Evolutionary conservation across 2,888 invertebrate species (phyloP).

Genomic region (Rambutsinella grinnellia): DNA sequence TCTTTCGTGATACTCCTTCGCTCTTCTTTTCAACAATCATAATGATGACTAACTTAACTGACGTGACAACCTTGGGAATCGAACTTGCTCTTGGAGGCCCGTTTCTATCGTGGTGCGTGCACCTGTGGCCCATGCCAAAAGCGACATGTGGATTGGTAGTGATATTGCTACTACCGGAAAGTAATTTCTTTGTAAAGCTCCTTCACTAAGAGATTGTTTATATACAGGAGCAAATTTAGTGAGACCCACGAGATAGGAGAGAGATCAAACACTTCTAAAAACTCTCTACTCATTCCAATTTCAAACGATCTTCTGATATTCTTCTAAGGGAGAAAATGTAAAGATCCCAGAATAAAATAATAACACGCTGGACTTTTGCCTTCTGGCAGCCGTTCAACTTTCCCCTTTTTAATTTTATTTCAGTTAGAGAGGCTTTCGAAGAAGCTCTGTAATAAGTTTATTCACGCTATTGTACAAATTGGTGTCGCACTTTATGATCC

Average conservation of each 20-base stretch:
- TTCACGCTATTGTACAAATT: conserved; percentile 8
- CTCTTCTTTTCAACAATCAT: not conserved
- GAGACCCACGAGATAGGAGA: too few relatives aligned
- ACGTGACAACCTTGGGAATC: not conserved
- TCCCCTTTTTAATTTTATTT: not conserved
- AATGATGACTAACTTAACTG: too few relatives aligned
- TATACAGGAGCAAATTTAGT: not conserved
- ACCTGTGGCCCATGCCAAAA: not conserved
- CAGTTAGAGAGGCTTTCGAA: not conserved
- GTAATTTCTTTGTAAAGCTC: not conserved
- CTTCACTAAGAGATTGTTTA: not conserved
- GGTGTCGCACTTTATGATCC: conserved; percentile 5
- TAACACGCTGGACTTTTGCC: conserved; percentile 11
- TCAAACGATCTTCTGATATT: not conserved
- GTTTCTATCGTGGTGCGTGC: not conserved
- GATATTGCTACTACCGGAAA: not conserved
- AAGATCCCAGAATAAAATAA: conserved; percentile 23
- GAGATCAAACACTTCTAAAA: not conserved
- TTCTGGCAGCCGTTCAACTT: conserved; percentile 27
- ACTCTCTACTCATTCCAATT: not conserved
- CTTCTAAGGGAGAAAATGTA: not conserved
- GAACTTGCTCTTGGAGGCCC: not conserved
- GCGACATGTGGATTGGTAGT: not conserved
- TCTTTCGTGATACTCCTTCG: too few relatives aligned
- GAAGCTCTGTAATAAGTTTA: not conserved